phyloP scores from a whole-genome alignment of 2,113 vertebrate genomes.

The Pelodiscus sinensis region DNA sequence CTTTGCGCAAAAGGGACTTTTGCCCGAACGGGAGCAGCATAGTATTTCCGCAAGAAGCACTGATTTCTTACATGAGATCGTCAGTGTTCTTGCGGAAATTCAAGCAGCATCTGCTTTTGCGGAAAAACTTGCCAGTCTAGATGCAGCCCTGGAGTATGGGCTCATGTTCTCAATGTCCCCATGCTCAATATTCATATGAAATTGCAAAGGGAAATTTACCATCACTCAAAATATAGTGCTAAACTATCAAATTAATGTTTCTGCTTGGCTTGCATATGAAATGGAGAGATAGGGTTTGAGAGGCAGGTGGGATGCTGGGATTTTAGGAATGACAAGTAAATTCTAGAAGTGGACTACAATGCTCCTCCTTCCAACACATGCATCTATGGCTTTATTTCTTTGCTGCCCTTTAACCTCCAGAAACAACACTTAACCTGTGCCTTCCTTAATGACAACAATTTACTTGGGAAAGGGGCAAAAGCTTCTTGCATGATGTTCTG shows the following conservation, averaged over 20 bases:
- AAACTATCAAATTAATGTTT: neutral
- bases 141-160: neutral
- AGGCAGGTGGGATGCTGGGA: neutral
- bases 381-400: neutral
- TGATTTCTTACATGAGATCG: too few species aligned
- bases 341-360: neutral
- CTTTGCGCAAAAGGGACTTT: too few species aligned
- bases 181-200: neutral
- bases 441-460: neutral
- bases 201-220: neutral
- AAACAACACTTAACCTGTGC: neutral
- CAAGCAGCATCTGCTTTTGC: too few species aligned
- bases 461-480: neutral
- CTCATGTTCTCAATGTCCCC: constrained; percentile 5
- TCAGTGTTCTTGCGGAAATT: too few species aligned
- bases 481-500: neutral
- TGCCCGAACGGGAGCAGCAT: too few species aligned
- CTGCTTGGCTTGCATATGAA: neutral
- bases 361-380: neutral
- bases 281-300: neutral
- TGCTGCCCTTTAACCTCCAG: neutral
- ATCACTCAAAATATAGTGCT: neutral
- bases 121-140: too few species aligned
- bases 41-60: too few species aligned
- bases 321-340: neutral